Conservation (phyloP, 2,888 invertebrate genomes). For the Chironomus tentans region DNA sequence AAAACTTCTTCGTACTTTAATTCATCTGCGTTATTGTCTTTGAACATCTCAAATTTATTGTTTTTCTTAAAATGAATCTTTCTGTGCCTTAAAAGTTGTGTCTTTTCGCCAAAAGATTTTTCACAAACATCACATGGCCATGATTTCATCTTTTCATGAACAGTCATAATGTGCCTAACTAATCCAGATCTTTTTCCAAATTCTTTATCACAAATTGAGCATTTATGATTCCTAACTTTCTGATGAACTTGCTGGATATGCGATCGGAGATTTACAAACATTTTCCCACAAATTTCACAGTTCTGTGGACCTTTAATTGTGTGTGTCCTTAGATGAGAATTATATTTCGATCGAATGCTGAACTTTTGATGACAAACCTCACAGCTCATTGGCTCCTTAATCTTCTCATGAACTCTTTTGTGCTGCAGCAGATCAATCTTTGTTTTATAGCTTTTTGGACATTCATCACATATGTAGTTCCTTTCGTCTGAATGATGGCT, state of each 20-base stretch:
- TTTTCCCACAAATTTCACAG: not conserved
- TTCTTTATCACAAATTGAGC: not conserved
- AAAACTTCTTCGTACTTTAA: too few species aligned
- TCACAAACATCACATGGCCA: conserved; percentile 1
- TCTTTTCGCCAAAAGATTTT: conserved; percentile 1
- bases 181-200: conserved; percentile 9
- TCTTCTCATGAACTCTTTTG: conserved; percentile 35
- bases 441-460: conserved; percentile 35
- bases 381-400: conserved; percentile 34
- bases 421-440: conserved; percentile 35
- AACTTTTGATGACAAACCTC: conserved; percentile 36
- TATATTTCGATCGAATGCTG: conserved; percentile 34
- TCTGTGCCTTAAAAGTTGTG: not conserved
- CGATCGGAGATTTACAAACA: not conserved
- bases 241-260: conserved; percentile 10
- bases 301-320: not conserved
- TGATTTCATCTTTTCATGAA: not conserved
- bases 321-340: conserved; percentile 35
- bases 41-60: too few species aligned
- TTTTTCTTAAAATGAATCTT: not conserved
- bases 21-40: too few species aligned
- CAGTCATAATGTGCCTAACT: not conserved
- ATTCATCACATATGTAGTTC: conserved; percentile 32
- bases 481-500: not conserved
- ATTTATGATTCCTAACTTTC: not conserved